Evolutionary conservation across 2,797 vertebrate genomes (phyloP), one percentile per base, ranked within the genome.

Genomic region (Halcyon smyrnensis): DNA sequence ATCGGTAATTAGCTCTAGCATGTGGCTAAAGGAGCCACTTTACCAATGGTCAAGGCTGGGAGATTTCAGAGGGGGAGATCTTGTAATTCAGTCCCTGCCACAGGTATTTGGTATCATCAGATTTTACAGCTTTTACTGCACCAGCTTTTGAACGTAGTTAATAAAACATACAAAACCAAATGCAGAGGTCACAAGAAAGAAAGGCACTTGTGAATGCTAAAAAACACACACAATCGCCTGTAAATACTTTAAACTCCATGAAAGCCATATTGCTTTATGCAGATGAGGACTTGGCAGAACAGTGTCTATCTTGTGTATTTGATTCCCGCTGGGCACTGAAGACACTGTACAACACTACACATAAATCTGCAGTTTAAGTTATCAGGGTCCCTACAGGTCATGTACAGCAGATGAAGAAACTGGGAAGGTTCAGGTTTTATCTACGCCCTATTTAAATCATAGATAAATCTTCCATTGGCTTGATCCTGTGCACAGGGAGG

Each of bases 121-220:
- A 36, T 77, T 84, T 88, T 24, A 62, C 62, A 93, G 69, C 19
- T 91, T 82, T 65, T 63, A 30, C 48, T 74, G 19, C 41, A 51
- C 21, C 45, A 78, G 23, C 21, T 84, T 67, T 81, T 41, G 34
- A 67, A 63, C 1, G 3, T 15, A n/a, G 30, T 43, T 83, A 57
- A 54, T 81, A 15, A 62, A 51, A 50, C 6, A 5, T 56, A 28
- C 7, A 46, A 68, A 88, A 45, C 15, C 34, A 78, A 68, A 75
- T 5, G 7, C 39, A 60, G 46, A 78, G 36, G 39, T 81, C 48
- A 80, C 19, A 67, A 83, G 8, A 14, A 11, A 87, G 24, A 87
- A 87, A 63, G 28, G 16, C 18, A 18, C 71, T 48, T 6, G 8
- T 54, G 43, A 32, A 65, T 46, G 43, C 27, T 69, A 62, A 57